Evolutionary conservation across 2,113 vertebrate genomes (phyloP), one percentile per base, ranked within the genome.

Genomic region (Dasyprocta punctata): DNA sequence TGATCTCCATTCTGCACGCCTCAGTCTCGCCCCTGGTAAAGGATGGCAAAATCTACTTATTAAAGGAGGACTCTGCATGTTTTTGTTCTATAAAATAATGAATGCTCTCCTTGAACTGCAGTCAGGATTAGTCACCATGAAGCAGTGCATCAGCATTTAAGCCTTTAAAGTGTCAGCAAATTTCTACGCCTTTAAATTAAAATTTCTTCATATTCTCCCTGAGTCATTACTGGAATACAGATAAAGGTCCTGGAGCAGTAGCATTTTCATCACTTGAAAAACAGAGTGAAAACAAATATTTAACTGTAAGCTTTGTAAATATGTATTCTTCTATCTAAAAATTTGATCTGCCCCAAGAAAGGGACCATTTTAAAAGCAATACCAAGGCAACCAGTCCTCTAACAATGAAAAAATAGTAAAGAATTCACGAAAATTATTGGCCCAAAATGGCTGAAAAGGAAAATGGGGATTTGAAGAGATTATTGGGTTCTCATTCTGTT

Each of bases 211-310:
- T 28, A 84, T 85, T 61, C 11, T 44, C 22, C 36, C 6, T 80
- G n/a, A 71, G 5, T 93, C 54, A 47, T 56, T 90, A 56, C 63
- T 77, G 47, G 30, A 87, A n/a, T 73, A 77, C 14, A 65, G 2
- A 54, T 67, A 78, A 83, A 69, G 71, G 47, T 52, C 41, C 11
- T 11, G 30, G 54, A 49, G 1, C 11, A 69, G 33, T 49, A 24
- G 56, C 95, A 33, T 56, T 86, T 87, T 87, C 71, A 92, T 95
- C 94, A 33, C 63, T 94, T 92, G 20, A 78, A 89, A 94, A 94
- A 8, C 26, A 85, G 56, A 12, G 1, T n/a, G 47, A 89, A 16
- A n/a, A 36, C 75, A 86, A 93, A 73, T 78, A 60, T 33, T 49
- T 93, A 75, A 85, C 75, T 81, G 73, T 86, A 63, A 90, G 81